These are phyloP conservation scores for Sitta carolinensis DNA, from an alignment of 2,797 vertebrate species.

Conservation along the genomic window DNA sequence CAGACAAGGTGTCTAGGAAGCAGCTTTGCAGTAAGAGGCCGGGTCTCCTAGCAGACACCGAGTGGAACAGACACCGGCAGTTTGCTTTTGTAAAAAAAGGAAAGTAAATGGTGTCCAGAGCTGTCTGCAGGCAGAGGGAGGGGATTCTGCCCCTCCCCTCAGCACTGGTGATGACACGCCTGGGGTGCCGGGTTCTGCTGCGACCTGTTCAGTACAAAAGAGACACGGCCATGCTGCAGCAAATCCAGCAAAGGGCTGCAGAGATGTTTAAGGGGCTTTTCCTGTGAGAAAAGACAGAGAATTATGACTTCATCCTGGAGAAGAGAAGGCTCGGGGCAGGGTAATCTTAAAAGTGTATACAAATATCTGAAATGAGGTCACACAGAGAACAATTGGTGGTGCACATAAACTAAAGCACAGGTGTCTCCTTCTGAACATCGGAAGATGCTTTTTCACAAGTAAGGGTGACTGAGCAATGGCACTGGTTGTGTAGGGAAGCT, in stretches of 20 bases:
- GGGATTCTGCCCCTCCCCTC: background rate
- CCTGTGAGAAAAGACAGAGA: background rate
- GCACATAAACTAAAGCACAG: background rate
- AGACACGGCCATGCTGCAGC: fast-evolving
- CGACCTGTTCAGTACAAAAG: background rate
- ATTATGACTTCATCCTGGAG: background rate
- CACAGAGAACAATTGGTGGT: background rate
- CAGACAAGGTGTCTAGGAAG: background rate
- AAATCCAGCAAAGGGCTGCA: background rate
- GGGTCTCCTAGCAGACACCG: background rate
- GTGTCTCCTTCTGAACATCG: background rate
- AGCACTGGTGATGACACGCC: fast-evolving
- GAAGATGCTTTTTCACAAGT: background rate
- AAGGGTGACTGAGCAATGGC: background rate
- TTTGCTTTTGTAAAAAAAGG: background rate
- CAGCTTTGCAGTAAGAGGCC: background rate
- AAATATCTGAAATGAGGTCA: background rate
- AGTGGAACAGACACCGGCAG: fast-evolving
- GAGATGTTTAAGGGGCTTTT: background rate
- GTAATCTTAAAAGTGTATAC: fast-evolving
- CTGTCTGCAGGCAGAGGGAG: background rate
- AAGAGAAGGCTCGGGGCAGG: background rate
- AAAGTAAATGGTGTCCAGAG: fast-evolving
- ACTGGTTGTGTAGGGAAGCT: background rate
- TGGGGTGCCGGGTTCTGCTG: background rate